Evolutionary conservation across 92 coral and sea anemone genomes (phyloP).

Genomic region (Heteractis magnifica): DNA sequence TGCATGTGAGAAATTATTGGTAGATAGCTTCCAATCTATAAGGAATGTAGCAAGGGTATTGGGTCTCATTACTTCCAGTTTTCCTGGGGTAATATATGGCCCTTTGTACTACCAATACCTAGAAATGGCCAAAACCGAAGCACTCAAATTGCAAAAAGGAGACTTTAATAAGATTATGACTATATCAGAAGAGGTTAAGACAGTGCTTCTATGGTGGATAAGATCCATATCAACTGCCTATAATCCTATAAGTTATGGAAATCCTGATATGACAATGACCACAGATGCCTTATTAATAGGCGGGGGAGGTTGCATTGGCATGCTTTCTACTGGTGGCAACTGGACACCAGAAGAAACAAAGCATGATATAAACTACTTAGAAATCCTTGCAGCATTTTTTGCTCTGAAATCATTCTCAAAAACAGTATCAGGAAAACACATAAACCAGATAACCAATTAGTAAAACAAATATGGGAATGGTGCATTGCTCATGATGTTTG

Average conservation of each 20-base stretch:
- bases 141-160: not conserved
- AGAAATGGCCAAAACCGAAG: conserved; percentile 33
- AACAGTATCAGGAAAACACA: not conserved
- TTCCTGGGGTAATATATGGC: no score
- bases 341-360: conserved; percentile 50
- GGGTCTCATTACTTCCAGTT: no score
- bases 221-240: no score
- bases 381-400: conserved; percentile 44
- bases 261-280: conserved; percentile 32
- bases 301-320: conserved; percentile 23
- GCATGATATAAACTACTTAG: conserved; percentile 56
- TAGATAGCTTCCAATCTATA: no score
- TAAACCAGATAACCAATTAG: conserved; percentile 22
- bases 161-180: not conserved
- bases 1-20: no score
- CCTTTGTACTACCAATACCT: no score
- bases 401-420: not conserved
- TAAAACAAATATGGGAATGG: conserved; percentile 51
- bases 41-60: no score
- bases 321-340: conserved; percentile 38
- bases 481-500: conserved; percentile 28
- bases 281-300: conserved; percentile 48
- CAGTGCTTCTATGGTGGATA: no score
- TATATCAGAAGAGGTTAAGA: no score
- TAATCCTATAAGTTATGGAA: conserved; percentile 26